Evolutionary conservation across 92 coral and sea anemone genomes (phyloP), one percentile per base, ranked within the genome.

Genomic region (Bergia sp.): DNA sequence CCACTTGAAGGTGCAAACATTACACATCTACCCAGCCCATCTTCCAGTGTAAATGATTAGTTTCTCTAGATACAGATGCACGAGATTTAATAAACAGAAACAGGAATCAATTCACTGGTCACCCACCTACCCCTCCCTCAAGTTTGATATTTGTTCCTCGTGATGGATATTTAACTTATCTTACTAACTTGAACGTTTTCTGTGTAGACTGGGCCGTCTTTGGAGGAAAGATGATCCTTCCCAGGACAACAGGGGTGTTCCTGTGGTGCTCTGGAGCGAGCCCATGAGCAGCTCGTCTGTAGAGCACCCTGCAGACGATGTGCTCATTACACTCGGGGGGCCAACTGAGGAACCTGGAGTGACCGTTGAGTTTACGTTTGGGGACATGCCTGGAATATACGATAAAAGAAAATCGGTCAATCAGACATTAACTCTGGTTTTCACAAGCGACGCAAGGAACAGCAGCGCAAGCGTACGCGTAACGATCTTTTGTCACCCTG

Each of bases 271-370:
- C 84, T 93, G 96, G 61, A 93, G 90, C 20, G 98, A 93, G 58
- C 94, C 98, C 74, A 89, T 74, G 77, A 92, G 92, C 29, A 89
- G 86, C 86, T 95, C 98, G 21, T 91, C 95, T 65, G 98, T 65
- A 84, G 80, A 37, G 91, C 87, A 21, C 92, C 91, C 75, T 88
- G 91, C 69, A 65, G 86, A 82, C 20, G 86, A 82, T 43, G 86
- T 82, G 86, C 86, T 41, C 39, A 66, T 16, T 4, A 29, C 45
- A 82, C 75, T 41, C 40, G 49, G 13, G 39, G 86, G 86, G 18
- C 76, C 77, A 40, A 43, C 86, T 21, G 77, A 66, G 43, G 80
- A 76, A 10, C 23, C 43, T 38, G 45, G 53, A 12, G 15, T 76
- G 53, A 18, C 45, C 2, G 79, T 9, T 74, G 47, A 74, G 0